Conservation (phyloP, 2,888 invertebrate species). For the Metellina segmentata region DNA sequence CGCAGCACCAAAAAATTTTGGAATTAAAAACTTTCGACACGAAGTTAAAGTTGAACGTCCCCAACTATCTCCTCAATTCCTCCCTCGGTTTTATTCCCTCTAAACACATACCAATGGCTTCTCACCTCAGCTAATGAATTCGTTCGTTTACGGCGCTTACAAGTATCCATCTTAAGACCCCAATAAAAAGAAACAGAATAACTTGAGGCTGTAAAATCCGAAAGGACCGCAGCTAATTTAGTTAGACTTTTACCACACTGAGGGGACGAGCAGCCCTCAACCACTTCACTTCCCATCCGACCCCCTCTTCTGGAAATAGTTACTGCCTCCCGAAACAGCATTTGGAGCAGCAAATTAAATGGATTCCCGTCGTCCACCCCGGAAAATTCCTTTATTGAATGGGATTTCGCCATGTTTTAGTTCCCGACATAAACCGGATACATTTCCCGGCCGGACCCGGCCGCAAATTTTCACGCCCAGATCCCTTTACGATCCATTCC, state of each 20-base stretch:
- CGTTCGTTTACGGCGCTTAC: background rate
- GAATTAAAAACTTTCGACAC: background rate
- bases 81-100: background rate
- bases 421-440: constrained; percentile 52
- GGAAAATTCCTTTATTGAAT: constrained; percentile 45
- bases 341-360: constrained; percentile 60
- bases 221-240: background rate
- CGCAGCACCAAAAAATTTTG: background rate
- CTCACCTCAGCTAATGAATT: constrained; percentile 22
- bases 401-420: constrained; percentile 41
- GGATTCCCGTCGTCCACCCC: constrained; percentile 6
- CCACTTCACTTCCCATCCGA: constrained; percentile 8
- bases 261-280: background rate
- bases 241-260: background rate
- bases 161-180: constrained; percentile 2
- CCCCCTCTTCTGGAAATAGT: constrained; percentile 26
- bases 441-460: constrained; percentile 33
- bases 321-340: constrained; percentile 35
- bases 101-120: constrained; percentile 1
- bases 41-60: background rate
- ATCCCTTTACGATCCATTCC: constrained; percentile 61
- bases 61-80: background rate
- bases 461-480: constrained; percentile 58
- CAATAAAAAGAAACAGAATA: constrained; percentile 9
- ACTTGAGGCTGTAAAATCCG: constrained; percentile 1